Percentiles rank a stretch among this genome's conserved stretches.
These are phyloP conservation scores for Ibidorhyncha struthersii DNA, from an alignment of 2,113 vertebrate species.

Conservation along the genomic window DNA sequence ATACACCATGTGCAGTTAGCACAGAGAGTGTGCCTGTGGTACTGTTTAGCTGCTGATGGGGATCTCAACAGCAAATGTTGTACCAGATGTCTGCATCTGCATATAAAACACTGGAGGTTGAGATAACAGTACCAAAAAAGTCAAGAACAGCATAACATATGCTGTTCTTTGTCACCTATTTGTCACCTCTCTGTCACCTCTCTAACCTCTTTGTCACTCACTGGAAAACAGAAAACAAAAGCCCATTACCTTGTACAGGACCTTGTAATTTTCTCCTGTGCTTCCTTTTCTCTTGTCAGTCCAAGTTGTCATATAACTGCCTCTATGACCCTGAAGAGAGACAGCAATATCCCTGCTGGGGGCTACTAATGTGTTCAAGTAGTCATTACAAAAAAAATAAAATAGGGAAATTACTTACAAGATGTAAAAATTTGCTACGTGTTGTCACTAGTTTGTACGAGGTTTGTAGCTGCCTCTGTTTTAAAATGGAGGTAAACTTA, in stretches of 20 bases:
- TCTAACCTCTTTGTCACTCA: background rate
- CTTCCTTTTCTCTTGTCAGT: background rate
- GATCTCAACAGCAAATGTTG: background rate
- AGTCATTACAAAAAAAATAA: background rate
- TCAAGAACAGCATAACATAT: background rate
- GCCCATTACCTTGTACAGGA: background rate
- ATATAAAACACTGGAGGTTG: background rate
- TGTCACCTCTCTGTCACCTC: too few species aligned
- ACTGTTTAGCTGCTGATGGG: background rate
- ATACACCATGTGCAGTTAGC: background rate
- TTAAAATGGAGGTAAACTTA: background rate
- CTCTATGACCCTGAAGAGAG: background rate
- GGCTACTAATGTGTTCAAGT: background rate
- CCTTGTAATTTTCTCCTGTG: background rate
- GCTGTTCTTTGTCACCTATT: background rate
- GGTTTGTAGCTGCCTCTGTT: background rate
- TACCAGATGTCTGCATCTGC: background rate
- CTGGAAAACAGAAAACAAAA: background rate
- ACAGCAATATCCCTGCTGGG: background rate
- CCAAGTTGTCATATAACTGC: background rate
- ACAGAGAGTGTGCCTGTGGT: background rate
- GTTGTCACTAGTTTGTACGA: background rate
- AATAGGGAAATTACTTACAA: background rate
- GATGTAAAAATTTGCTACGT: background rate
- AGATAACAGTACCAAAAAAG: background rate